Evolutionary conservation across 2,797 vertebrate species (phyloP), one percentile per base, ranked within the genome.

Genomic region (Molossus alvarezi): DNA sequence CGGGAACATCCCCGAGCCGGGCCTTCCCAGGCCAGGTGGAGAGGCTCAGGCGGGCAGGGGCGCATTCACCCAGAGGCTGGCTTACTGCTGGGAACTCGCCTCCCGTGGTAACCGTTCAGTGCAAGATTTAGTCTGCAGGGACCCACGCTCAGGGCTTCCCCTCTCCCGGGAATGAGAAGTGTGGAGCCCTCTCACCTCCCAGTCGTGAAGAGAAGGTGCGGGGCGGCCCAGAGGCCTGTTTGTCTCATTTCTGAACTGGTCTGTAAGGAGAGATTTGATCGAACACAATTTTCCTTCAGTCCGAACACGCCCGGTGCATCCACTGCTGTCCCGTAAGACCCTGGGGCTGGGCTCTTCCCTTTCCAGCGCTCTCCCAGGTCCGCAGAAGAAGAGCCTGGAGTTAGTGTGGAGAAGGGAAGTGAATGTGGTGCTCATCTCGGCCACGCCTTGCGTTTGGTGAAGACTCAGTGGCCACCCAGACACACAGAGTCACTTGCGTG

Each of bases 341-440:
- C 72, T 17, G 17, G 27, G 29, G 6, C 25, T 62, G 65, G 21
- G 25, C 58, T 15, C 29, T 71, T 73, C 69, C 71, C 29, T 71
- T 33, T 53, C 51, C 8, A 53, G 9, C 41, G 69, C 15, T 71
- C 18, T 73, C 45, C 41, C 1, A 51, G 27, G 72, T 77, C 48
- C 55, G 5, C 51, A 86, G 27, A 90, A 86, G 71, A 95, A 87
- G 29, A 64, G 80, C 27, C 37, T 45, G 51, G 82, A 81, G 83
- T 83, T 51, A 82, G 33, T 55, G 20, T 92, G 83, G 71, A 62
- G 23, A 92, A 65, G 6, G 21, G 10, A 60, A 79, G 86, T 2
- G 2, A 6, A 55, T 20, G 8, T 37, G 17, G 29, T 48, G 11
- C 17, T 69, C 18, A 67, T 12, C 2, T 15, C 53, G 37, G 33